Percentiles rank a stretch among this genome's conserved stretches.
Conservation (phyloP, 2,113 vertebrate species). For the Grus americana region DNA sequence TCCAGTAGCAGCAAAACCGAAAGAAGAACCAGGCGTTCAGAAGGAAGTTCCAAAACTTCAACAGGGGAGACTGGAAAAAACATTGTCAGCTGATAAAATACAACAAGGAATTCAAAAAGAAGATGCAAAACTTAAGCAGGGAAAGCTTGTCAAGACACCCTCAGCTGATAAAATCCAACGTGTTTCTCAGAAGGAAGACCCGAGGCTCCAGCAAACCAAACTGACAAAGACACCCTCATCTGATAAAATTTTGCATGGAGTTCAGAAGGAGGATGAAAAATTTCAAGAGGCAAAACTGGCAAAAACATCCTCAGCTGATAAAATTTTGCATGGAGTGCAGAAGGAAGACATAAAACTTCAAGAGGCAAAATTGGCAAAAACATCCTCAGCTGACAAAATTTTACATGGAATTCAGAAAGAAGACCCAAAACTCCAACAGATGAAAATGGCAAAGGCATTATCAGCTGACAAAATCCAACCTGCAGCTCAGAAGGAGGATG, state of each 20-base stretch:
- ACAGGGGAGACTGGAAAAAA: constrained; percentile 46
- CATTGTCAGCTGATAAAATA: constrained; percentile 53
- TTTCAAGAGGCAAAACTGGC: too few relatives aligned
- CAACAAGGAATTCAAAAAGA: constrained; percentile 50
- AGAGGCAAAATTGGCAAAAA: constrained; percentile 43
- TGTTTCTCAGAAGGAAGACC: constrained; percentile 49
- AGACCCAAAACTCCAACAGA: constrained; percentile 47
- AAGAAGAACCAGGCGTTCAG: constrained; percentile 54
- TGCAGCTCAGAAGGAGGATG: not conserved
- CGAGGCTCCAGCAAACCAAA: constrained; percentile 56
- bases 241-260: too few relatives aligned
- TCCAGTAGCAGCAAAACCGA: constrained; percentile 54
- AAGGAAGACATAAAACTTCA: constrained; percentile 43
- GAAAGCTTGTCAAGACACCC: constrained; percentile 45
- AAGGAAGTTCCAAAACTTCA: constrained; percentile 58
- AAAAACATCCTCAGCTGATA: too few relatives aligned
- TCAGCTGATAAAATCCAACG: constrained; percentile 61
- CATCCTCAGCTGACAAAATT: constrained; percentile 54
- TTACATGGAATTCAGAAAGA: constrained; percentile 51
- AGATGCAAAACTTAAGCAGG: constrained; percentile 45
- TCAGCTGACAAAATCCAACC: constrained; percentile 63
- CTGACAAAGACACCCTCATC: not conserved
- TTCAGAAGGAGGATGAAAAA: too few relatives aligned
- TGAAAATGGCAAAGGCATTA: constrained; percentile 53
- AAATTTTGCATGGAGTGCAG: not conserved